These are phyloP conservation scores for Styela plicata DNA, from an alignment of 23 tunicate species.

Conservation along the genomic window DNA sequence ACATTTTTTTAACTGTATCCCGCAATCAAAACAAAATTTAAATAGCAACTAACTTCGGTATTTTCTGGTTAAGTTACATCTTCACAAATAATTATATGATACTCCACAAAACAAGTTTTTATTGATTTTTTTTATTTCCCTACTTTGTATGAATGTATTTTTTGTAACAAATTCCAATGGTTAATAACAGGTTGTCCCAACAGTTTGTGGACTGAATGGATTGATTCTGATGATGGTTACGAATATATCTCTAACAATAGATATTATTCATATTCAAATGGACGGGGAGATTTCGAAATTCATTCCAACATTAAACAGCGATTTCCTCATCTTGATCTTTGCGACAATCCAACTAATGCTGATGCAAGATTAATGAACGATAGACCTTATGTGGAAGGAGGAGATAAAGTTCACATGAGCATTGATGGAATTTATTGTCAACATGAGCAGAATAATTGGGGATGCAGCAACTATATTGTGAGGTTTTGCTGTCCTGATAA, in stretches of 20 bases:
- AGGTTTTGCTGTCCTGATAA: neutral
- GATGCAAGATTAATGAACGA: neutral
- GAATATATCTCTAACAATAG: too few species aligned
- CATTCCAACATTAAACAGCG: neutral
- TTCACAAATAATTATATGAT: too few species aligned
- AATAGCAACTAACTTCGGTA: too few species aligned
- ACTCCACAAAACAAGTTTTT: too few species aligned
- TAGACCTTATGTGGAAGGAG: neutral
- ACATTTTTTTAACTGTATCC: too few species aligned
- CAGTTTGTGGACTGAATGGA: neutral
- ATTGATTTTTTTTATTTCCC: too few species aligned
- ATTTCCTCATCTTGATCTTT: neutral
- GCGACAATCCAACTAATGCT: neutral
- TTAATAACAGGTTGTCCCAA: neutral
- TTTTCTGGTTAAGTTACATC: too few species aligned
- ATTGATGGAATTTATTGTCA: neutral
- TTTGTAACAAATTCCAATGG: too few species aligned
- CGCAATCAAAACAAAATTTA: too few species aligned
- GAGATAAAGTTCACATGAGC: neutral
- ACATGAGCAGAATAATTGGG: neutral
- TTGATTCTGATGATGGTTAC: neutral
- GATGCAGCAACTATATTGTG: neutral
- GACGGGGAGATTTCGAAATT: neutral
- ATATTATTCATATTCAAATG: neutral
- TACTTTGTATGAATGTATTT: too few species aligned